phyloP scores from a whole-genome alignment of 2,113 vertebrate genomes.

The Aspidoscelis tigris region DNA sequence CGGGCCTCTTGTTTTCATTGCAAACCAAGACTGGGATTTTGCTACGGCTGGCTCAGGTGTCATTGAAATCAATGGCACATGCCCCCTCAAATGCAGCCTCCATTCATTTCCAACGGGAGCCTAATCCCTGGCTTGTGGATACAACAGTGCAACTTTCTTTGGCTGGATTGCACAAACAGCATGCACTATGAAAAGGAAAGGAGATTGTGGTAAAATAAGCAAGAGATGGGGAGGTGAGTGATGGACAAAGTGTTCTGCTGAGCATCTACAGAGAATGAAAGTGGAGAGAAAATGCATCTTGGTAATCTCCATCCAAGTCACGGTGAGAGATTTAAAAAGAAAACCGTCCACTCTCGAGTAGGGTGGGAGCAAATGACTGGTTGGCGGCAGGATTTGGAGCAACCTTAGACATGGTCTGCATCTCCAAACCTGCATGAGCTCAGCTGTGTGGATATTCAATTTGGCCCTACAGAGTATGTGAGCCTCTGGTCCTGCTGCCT shows the following conservation, averaged over 20 bases:
- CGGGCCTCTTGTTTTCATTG: neutral
- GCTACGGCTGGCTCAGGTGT: too few relatives aligned
- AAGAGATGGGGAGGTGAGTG: neutral
- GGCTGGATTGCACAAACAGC: neutral
- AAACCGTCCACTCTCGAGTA: neutral
- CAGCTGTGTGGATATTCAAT: neutral
- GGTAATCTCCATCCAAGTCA: neutral
- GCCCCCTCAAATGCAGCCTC: neutral
- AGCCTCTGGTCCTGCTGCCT: neutral
- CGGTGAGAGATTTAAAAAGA: neutral
- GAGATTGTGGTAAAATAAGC: constrained; percentile 1
- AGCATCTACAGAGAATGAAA: neutral
- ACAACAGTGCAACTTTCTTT: neutral
- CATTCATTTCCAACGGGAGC: neutral
- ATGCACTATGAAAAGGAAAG: neutral
- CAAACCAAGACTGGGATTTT: neutral
- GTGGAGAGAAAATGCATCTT: neutral
- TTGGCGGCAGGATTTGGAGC: neutral
- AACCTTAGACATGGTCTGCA: neutral
- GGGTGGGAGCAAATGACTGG: neutral
- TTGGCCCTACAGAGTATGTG: neutral
- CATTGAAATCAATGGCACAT: neutral
- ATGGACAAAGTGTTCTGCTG: neutral
- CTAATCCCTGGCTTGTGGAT: neutral
- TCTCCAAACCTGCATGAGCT: neutral